Conservation (phyloP, 2,797 vertebrate genomes). For the Peromyscus eremicus region DNA sequence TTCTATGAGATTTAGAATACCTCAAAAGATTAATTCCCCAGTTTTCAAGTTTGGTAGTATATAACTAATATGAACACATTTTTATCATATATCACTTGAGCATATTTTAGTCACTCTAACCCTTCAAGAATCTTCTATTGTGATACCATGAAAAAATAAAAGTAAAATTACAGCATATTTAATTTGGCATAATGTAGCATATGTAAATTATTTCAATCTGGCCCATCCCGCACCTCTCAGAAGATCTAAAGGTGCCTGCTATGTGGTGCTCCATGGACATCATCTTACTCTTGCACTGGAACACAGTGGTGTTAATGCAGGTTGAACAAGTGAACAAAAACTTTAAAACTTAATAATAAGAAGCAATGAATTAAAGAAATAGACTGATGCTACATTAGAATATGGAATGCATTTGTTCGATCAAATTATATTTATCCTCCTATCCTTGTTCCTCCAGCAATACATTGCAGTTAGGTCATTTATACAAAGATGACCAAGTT, state of each 20-base stretch:
- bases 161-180: not conserved
- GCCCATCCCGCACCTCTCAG: not conserved
- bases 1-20: conserved; percentile 33
- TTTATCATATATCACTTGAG: not conserved
- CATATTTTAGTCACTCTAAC: not conserved
- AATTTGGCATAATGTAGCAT: not conserved
- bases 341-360: not conserved
- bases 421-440: not conserved
- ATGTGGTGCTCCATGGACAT: not conserved
- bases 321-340: not conserved
- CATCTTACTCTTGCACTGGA: not conserved
- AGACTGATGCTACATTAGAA: not conserved
- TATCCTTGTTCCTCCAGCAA: not conserved
- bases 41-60: not conserved
- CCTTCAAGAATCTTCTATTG: not conserved
- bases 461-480: not conserved
- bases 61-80: not conserved
- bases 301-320: not conserved
- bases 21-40: conserved; percentile 11
- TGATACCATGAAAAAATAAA: not conserved
- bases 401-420: not conserved
- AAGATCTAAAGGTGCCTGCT: not conserved
- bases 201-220: not conserved
- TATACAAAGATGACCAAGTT: not conserved
- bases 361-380: conserved; percentile 9